These are phyloP conservation scores for Agriopis aurantiaria DNA, from an alignment of 2,888 invertebrate genomes.

Conservation along the genomic window DNA sequence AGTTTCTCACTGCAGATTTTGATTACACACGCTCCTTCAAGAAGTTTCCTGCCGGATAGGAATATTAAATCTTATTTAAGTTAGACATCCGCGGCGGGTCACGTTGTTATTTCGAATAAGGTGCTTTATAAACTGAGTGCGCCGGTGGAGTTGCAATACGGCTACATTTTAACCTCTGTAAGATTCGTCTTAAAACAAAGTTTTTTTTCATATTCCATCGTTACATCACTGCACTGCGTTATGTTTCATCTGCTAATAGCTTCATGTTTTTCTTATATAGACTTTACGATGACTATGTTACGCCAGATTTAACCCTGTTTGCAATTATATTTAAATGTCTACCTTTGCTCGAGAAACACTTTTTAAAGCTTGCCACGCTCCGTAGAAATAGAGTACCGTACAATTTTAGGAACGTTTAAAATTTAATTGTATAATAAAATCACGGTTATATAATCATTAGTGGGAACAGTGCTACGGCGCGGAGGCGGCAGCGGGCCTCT, in stretches of 20 bases:
- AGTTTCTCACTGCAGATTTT: slow-evolving; percentile 83
- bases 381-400: slow-evolving; percentile 74
- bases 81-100: slow-evolving; percentile 81
- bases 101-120: slow-evolving; percentile 85
- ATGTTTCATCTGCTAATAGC: slow-evolving; percentile 59
- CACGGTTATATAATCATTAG: slow-evolving; percentile 83
- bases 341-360: slow-evolving; percentile 43
- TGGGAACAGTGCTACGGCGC: slow-evolving; percentile 73
- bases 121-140: slow-evolving; percentile 78
- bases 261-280: slow-evolving; percentile 54
- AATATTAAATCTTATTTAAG: slow-evolving; percentile 87
- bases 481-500: slow-evolving; percentile 46
- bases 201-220: slow-evolving; percentile 56
- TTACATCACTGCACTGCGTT: slow-evolving; percentile 52
- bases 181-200: slow-evolving; percentile 58
- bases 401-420: slow-evolving; percentile 83
- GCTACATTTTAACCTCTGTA: slow-evolving; percentile 70
- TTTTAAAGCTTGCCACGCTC: slow-evolving; percentile 69
- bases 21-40: slow-evolving; percentile 85
- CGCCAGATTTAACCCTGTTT: slow-evolving; percentile 58
- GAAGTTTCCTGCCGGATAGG: slow-evolving; percentile 82
- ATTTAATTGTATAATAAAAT: slow-evolving; percentile 85
- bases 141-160: slow-evolving; percentile 57
- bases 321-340: slow-evolving; percentile 47
- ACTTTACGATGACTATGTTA: slow-evolving; percentile 44